A percentile compares a stretch with the other conserved stretches of the same genome.
Conservation (phyloP, 2,113 vertebrate species). For the Equus przewalskii region DNA sequence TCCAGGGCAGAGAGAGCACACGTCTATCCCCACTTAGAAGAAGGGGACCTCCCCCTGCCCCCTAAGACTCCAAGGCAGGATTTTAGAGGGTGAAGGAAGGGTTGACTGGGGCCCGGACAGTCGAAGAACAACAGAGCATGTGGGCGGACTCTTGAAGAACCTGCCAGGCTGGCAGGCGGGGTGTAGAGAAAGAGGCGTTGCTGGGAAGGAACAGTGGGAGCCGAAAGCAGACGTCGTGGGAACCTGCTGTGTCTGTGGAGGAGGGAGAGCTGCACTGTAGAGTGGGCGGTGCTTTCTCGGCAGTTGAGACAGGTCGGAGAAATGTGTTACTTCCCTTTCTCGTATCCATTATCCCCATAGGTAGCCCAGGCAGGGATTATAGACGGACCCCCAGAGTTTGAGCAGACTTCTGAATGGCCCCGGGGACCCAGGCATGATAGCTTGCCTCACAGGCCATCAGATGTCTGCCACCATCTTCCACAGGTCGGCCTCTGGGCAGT, state of each 20-base stretch:
- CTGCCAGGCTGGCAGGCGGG: neutral
- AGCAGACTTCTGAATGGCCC: neutral
- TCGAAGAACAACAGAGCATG: neutral
- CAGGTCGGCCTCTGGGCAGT: neutral
- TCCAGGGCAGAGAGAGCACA: neutral
- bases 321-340: neutral
- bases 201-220: neutral
- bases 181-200: neutral
- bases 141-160: neutral
- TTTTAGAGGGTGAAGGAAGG: neutral
- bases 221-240: neutral
- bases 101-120: neutral
- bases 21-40: neutral
- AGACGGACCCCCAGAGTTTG: neutral
- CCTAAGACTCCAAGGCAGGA: no score
- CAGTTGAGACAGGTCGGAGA: neutral
- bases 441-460: neutral
- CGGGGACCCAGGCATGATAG: neutral
- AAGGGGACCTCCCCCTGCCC: neutral
- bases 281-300: neutral
- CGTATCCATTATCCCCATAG: neutral
- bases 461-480: neutral
- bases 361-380: neutral
- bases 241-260: neutral
- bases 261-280: neutral